Evolutionary conservation across 1,140 invertebrate species (phyloP), one percentile per base, ranked within the genome.

Genomic region (Neodiprion virginianus): DNA sequence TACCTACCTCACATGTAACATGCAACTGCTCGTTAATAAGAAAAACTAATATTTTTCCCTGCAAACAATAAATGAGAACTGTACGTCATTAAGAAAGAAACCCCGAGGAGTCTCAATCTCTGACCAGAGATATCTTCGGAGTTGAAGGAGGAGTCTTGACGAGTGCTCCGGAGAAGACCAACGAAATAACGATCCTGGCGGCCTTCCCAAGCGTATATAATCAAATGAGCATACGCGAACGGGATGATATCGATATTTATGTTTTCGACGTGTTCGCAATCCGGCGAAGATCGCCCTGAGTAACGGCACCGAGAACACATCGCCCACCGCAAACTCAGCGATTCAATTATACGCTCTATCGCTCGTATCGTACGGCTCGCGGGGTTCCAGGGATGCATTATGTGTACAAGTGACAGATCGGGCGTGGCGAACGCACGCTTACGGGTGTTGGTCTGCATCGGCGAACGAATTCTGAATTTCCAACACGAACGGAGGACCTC

Each of bases 301-400:
- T 53, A 53, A 53, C 50, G 50, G 50, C 50, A 14, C 50, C 10
- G 50, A 53, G 50, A 21, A 21, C 17, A 40, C 28, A 40, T 61
- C 53, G 53, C 53, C 53, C 53, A 8, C 53, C 53, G 8, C 53
- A 17, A 61, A 4, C 53, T 61, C n/a, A 5, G 53, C 5, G 53
- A 61, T 61, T 61, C 53, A 61, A 61, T 61, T 61, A 61, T 61
- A 61, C 53, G 53, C 11, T 61, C 53, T 61, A 61, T 61, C 53
- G 53, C 53, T 61, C 53, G 53, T 61, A 61, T 17, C 53, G 11
- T 61, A 61, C n/a, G 8, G 28, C 28, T 40, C 28, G 28, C 28
- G 28, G 28, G 5, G 28, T 40, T 40, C 28, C 28, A 40, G 28
- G 5, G 28, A 40, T 40, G 28, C 28, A 40, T 40, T 40, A 40